phyloP scores from a whole-genome alignment of 2,113 vertebrate genomes.

The Mus musculus region GRCm39 chr3:99714001-99714500 shows the following conservation, averaged over 20 bases:
- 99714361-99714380: slow-evolving; percentile 14
- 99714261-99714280: not conserved
- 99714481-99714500: not conserved
- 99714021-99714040: not conserved
- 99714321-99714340: not conserved
- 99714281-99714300: not conserved
- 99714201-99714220: not conserved
- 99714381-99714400: not conserved
- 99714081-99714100: not conserved
- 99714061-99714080: not conserved
- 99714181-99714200: not conserved
- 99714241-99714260: not conserved
- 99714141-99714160: not conserved
- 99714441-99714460: not conserved
- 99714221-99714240: not conserved
- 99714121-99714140: not conserved
- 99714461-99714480: not conserved
- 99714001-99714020: not conserved
- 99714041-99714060: not conserved
- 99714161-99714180: slow-evolving; percentile 7
- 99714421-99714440: not conserved
- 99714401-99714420: slow-evolving; percentile 20
- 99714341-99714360: not conserved
- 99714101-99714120: not conserved
- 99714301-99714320: not conserved